Base-by-base conservation (phyloP, 2,113 vertebrate species). In the Seriola dumerili region DNA sequence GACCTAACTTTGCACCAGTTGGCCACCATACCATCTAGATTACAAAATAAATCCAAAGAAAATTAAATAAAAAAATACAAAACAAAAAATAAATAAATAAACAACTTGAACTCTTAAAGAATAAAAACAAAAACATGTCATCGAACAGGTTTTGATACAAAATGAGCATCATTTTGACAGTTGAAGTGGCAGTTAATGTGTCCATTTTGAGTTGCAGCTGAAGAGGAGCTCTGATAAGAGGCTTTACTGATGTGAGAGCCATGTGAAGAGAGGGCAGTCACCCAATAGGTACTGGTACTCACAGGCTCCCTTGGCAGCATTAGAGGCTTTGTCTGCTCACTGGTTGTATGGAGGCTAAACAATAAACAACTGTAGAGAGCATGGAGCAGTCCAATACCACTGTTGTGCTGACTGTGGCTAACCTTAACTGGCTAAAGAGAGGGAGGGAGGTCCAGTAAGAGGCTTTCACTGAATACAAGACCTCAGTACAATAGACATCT, bases 371-470 rank as follows among this genome's bases (percentile, higher is more conserved):
- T 71, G 79, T 34, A 81, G 81, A 87, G 74, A 74, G 63, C 55
- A 50, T 32, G 50, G 75, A 86, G 80, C 40, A 40, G 72, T 66
- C 74, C 32, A 64, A 85, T 64, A 57, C 67, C 72, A 77, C 54
- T 77, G 80, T 74, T 79, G 63, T 62, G 52, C 48, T 68, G 67
- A 79, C 42, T 79, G 67, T 48, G 10, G 46, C 78, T 76, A 62
- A 80, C 75, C 54, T 79, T 67, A 70, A 82, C 72, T 42, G 69
- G 79, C 61, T 78, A 40, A 79, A 76, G 57, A 48, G 63, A 71
- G n/a, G 65, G 68, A 77, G 83, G 80, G 80, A 69, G 75, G 73
- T 88, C 74, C 81, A 66, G 63, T 84, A 90, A 88, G 89, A 91
- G 72, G 87, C 84, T 89, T 89, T 85, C 66, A 50, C 76, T 74